phyloP scores from a whole-genome alignment of 2,113 vertebrate species.

The Sterna hirundo region DNA sequence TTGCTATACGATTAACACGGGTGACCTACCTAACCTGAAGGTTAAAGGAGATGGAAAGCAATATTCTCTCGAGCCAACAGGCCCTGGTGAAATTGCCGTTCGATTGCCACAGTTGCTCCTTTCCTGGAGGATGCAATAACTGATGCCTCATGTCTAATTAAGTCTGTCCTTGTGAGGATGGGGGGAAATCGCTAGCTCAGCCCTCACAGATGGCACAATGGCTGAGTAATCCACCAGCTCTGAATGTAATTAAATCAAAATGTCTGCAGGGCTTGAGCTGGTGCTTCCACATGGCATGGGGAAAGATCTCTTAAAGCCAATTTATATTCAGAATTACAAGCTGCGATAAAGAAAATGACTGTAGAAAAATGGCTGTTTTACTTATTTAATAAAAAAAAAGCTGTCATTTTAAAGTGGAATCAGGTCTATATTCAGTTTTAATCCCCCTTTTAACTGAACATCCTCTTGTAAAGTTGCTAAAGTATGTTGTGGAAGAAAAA shows the following conservation, averaged over 20 bases:
- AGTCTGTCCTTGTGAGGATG: constrained; percentile 1
- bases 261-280: constrained; percentile 18
- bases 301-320: constrained; percentile 48
- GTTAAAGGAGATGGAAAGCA: not conserved
- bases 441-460: constrained; percentile 43
- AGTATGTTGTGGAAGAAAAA: constrained; percentile 10
- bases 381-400: not conserved
- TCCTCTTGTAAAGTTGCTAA: constrained; percentile 49
- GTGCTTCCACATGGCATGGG: constrained; percentile 1
- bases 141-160: not conserved
- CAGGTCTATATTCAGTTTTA: constrained; percentile 52
- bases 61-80: not conserved
- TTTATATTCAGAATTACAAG: constrained; percentile 17
- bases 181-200: not conserved
- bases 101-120: not conserved
- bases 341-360: not conserved
- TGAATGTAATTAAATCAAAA: constrained; percentile 62
- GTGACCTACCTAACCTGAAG: not conserved
- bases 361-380: not conserved
- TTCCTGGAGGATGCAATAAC: not conserved
- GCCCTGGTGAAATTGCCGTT: not conserved
- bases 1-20: not conserved
- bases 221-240: constrained; percentile 51
- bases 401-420: constrained; percentile 22
- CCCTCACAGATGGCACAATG: constrained; percentile 26